Evolutionary conservation across 2,797 vertebrate species (phyloP).

Genomic region (Melanotaenia boesemani): DNA sequence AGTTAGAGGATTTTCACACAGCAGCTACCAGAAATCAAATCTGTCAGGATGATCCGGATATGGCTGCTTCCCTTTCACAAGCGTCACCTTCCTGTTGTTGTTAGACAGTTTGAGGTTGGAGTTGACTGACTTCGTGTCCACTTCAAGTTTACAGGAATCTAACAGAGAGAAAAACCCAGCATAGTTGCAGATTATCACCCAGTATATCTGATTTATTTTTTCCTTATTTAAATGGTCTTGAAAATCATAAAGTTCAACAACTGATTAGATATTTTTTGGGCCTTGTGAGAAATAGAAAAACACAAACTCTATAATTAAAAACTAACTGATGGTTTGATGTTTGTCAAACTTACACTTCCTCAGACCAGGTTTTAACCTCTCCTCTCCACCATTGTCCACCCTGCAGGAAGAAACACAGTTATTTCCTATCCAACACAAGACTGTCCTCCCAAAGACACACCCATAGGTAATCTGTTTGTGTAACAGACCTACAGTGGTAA

Average conservation of each 20-base stretch:
- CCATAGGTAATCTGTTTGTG: no score
- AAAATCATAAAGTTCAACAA: no score
- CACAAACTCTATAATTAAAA: no score
- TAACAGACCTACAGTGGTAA: no score
- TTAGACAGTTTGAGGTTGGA: conserved; percentile 2
- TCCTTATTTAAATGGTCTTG: no score
- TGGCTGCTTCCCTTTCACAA: neutral
- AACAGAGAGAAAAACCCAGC: neutral
- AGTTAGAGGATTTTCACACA: conserved; percentile 8
- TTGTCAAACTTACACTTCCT: no score
- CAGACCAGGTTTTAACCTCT: conserved; percentile 10
- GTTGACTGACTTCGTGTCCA: conserved; percentile 20
- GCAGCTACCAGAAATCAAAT: conserved; percentile 20
- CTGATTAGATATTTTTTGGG: no score
- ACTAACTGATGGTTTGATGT: no score
- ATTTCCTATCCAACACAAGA: neutral
- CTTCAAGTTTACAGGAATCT: conserved; percentile 10
- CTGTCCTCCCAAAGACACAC: no score
- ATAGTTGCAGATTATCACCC: neutral
- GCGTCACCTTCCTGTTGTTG: conserved; percentile 16
- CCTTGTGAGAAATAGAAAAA: no score
- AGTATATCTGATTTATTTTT: no score
- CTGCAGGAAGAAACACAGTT: conserved; percentile 1
- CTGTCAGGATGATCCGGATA: conserved; percentile 21
- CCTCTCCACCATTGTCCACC: conserved; percentile 6